These are phyloP conservation scores for Orientallactaga bullata DNA, from an alignment of 2,113 vertebrate species.

Conservation along the genomic window DNA sequence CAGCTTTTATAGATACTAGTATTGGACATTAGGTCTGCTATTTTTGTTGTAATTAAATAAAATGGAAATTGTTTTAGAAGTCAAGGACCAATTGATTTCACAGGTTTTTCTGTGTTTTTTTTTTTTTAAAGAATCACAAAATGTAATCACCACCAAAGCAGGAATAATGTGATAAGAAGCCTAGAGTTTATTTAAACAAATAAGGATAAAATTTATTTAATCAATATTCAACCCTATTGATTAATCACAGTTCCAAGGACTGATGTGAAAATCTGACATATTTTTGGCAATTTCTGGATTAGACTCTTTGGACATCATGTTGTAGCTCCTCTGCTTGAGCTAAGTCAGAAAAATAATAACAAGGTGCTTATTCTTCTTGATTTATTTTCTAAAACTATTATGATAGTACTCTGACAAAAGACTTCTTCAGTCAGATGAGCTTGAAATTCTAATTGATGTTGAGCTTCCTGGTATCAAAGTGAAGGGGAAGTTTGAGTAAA, in stretches of 20 bases:
- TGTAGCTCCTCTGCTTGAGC: neutral
- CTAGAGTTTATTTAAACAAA: neutral
- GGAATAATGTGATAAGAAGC: neutral
- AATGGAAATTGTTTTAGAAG: slow-evolving; percentile 27
- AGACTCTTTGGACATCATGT: neutral
- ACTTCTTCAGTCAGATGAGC: neutral
- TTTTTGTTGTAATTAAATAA: neutral
- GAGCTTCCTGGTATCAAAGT: neutral
- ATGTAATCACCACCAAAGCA: neutral
- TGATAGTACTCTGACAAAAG: neutral
- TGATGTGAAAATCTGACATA: neutral
- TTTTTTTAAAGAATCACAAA: neutral
- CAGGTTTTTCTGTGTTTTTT: neutral
- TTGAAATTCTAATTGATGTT: neutral
- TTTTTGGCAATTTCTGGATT: neutral
- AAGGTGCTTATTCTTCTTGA: slow-evolving; percentile 21
- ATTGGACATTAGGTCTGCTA: neutral
- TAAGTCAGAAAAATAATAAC: neutral
- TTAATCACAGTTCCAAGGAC: neutral
- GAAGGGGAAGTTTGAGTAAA: neutral
- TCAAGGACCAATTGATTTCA: neutral
- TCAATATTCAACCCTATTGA: neutral
- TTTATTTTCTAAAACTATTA: neutral
- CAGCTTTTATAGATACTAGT: neutral
- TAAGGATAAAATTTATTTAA: slow-evolving; percentile 8